A percentile compares a stretch with the other conserved stretches of the same genome.
These are phyloP conservation scores for Dendrocincla tyrannina DNA, from an alignment of 2,797 vertebrate genomes.

Conservation along the genomic window DNA sequence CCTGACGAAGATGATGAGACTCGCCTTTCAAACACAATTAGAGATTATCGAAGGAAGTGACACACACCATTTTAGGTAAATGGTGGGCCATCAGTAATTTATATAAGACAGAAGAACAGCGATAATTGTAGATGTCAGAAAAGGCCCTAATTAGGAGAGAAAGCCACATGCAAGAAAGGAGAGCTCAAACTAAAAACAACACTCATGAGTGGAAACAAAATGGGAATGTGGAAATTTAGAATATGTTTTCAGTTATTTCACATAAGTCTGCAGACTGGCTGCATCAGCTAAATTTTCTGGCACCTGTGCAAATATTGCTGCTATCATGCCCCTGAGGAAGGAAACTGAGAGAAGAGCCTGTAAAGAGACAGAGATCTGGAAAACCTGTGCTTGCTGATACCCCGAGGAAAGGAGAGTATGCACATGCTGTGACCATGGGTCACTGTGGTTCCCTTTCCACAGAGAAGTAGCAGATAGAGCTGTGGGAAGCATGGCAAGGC, in stretches of 20 bases:
- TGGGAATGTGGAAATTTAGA: not conserved
- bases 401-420: not conserved
- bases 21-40: not conserved
- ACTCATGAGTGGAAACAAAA: not conserved
- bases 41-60: not conserved
- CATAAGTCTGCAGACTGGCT: not conserved
- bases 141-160: not conserved
- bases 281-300: not conserved
- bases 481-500: not conserved
- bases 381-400: not conserved
- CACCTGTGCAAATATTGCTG: not conserved
- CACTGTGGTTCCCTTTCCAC: not conserved
- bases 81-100: not conserved
- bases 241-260: not conserved
- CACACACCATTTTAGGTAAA: not conserved
- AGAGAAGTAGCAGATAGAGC: not conserved
- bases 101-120: not conserved
- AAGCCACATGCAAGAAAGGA: not conserved
- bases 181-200: not conserved
- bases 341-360: not conserved
- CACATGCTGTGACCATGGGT: not conserved
- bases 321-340: not conserved
- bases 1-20: not conserved
- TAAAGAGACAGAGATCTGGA: not conserved
- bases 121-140: not conserved